Evolutionary conservation across 2,888 invertebrate genomes (phyloP).

Genomic region (Drosophila colorata): DNA sequence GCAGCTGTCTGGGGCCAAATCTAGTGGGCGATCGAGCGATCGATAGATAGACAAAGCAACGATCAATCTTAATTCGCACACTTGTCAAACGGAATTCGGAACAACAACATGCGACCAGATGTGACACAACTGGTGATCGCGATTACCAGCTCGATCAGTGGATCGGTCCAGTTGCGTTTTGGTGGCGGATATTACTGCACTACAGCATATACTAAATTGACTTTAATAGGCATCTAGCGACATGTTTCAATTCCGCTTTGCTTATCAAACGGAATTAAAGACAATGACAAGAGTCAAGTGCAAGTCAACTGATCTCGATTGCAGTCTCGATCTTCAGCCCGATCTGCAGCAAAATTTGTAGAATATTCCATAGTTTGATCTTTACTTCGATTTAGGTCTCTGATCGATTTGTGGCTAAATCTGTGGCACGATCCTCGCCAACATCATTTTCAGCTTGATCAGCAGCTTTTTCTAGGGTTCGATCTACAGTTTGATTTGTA

Average conservation of each 20-base stretch:
- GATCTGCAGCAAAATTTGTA: no score
- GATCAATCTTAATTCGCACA: constrained; percentile 64
- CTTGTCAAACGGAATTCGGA: constrained; percentile 34
- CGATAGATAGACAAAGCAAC: constrained; percentile 18
- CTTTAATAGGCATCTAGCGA: not conserved
- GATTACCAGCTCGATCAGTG: not conserved
- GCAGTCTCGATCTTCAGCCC: not conserved
- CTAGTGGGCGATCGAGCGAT: constrained; percentile 38
- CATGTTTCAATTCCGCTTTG: not conserved
- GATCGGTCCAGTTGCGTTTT: no score
- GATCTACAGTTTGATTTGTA: not conserved
- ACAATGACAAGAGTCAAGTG: not conserved
- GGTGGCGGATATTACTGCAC: no score
- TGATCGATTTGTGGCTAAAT: not conserved
- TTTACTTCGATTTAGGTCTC: not conserved
- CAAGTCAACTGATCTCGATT: not conserved
- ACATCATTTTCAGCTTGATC: no score
- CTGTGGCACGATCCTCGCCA: not conserved
- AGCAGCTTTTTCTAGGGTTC: not conserved
- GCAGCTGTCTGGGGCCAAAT: constrained; percentile 13
- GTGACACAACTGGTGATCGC: constrained; percentile 16
- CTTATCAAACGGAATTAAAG: not conserved
- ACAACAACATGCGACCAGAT: constrained; percentile 9
- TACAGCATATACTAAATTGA: not conserved
- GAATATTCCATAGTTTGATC: not conserved